Evolutionary conservation across 2,888 invertebrate species (phyloP).

Genomic region (Scaptomyza parva): DNA sequence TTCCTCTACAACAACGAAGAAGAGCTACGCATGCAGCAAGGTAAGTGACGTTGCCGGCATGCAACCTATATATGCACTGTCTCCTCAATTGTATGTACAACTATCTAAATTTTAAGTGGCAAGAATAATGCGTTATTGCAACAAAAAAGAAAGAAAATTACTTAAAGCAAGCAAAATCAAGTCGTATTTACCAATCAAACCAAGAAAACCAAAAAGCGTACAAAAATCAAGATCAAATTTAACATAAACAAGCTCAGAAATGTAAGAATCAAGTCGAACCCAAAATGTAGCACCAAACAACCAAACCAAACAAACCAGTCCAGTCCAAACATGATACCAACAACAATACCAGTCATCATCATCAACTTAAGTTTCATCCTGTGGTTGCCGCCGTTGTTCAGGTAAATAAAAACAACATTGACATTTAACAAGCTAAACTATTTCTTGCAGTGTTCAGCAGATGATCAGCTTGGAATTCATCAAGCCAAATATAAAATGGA

Average conservation of each 20-base stretch:
- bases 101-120: constrained; percentile 62
- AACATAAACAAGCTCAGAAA: constrained; percentile 16
- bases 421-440: constrained; percentile 45
- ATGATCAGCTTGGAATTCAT: not conserved
- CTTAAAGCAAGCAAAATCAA: constrained; percentile 20
- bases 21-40: constrained; percentile 95
- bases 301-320: constrained; percentile 19
- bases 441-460: constrained; percentile 53
- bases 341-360: not conserved
- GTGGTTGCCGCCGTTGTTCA: constrained; percentile 41
- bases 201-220: constrained; percentile 17
- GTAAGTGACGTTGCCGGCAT: constrained; percentile 85
- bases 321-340: constrained; percentile 14
- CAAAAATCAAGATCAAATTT: constrained; percentile 22
- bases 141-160: not conserved
- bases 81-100: constrained; percentile 56
- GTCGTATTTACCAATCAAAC: constrained; percentile 8
- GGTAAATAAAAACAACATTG: constrained; percentile 62
- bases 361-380: constrained; percentile 34
- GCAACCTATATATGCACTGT: constrained; percentile 22
- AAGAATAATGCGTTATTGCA: constrained; percentile 38
- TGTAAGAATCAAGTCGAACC: constrained; percentile 24
- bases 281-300: constrained; percentile 22
- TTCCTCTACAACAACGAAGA: constrained; percentile 93
- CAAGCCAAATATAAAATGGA: constrained; percentile 12